phyloP scores from a whole-genome alignment of 1,140 invertebrate genomes.

The Danaus plexippus region DNA sequence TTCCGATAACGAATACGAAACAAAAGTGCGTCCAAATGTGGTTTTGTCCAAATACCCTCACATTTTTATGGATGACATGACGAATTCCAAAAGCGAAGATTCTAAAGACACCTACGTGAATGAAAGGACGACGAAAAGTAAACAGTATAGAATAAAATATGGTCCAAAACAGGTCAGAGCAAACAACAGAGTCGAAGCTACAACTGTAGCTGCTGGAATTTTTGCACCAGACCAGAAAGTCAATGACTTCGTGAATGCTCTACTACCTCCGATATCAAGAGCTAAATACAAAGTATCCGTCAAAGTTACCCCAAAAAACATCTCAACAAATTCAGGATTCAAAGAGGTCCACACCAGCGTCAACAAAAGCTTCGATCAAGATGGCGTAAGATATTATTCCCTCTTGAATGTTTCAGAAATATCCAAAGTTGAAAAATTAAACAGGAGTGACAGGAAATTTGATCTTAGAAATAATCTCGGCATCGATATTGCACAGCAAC shows the following conservation, averaged over 20 bases:
- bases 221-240: conserved; percentile 20
- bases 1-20: conserved; percentile 26
- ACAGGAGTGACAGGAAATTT: conserved; percentile 18
- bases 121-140: conserved; percentile 6
- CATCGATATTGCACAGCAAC: conserved; percentile 4
- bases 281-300: conserved; percentile 47
- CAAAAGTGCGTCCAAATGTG: conserved; percentile 21
- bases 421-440: conserved; percentile 50
- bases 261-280: conserved; percentile 24
- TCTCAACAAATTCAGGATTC: conserved; percentile 33
- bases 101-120: conserved; percentile 6
- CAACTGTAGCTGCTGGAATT: neutral
- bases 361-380: conserved; percentile 52
- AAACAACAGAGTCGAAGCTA: conserved; percentile 4
- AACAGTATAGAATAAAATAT: conserved; percentile 18
- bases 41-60: conserved; percentile 61
- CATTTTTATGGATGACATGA: conserved; percentile 42
- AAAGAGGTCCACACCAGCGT: conserved; percentile 60
- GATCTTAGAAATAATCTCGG: neutral
- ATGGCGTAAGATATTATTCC: conserved; percentile 46
- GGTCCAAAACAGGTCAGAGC: conserved; percentile 6
- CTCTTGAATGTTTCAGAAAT: conserved; percentile 54
- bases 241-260: conserved; percentile 35
- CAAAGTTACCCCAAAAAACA: conserved; percentile 51
- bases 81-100: conserved; percentile 31